phyloP scores from a whole-genome alignment of 1,140 invertebrate genomes.

The Luehdorfia chinensis region DNA sequence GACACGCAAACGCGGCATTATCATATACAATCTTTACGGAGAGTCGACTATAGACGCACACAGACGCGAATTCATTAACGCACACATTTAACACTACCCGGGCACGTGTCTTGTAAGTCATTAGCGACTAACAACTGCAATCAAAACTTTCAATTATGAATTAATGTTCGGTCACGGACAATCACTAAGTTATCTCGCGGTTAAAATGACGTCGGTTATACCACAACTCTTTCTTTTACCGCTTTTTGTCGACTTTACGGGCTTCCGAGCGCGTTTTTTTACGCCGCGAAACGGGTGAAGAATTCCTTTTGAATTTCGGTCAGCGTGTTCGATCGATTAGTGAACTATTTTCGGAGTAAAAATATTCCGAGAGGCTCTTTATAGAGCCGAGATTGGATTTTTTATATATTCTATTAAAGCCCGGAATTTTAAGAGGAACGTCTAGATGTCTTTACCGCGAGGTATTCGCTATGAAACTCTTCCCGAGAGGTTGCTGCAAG shows the following conservation, averaged over 20 bases:
- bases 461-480: slow-evolving; percentile 77
- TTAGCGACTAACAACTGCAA: slow-evolving; percentile 31
- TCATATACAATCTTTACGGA: slow-evolving; percentile 37
- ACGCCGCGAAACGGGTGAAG: slow-evolving; percentile 57
- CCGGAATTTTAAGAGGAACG: slow-evolving; percentile 54
- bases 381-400: slow-evolving; percentile 5
- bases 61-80: slow-evolving; percentile 62
- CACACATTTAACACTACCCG: slow-evolving; percentile 66
- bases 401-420: slow-evolving; percentile 12
- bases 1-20: slow-evolving; percentile 37
- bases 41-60: slow-evolving; percentile 52
- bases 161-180: slow-evolving; percentile 31
- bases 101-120: slow-evolving; percentile 45
- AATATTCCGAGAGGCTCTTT: slow-evolving; percentile 11
- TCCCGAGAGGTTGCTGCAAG: slow-evolving; percentile 74
- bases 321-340: slow-evolving; percentile 51
- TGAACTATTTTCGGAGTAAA: slow-evolving; percentile 22
- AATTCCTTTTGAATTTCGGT: slow-evolving; percentile 48
- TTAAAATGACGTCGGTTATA: neutral
- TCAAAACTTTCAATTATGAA: slow-evolving; percentile 58
- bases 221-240: neutral
- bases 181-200: slow-evolving; percentile 29
- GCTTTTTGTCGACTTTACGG: slow-evolving; percentile 12
- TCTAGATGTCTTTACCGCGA: slow-evolving; percentile 75
- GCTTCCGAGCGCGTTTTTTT: slow-evolving; percentile 45